Percentiles rank a stretch among this genome's conserved stretches.
phyloP scores from a whole-genome alignment of 2,888 invertebrate species.

The Cinara cedri region DNA sequence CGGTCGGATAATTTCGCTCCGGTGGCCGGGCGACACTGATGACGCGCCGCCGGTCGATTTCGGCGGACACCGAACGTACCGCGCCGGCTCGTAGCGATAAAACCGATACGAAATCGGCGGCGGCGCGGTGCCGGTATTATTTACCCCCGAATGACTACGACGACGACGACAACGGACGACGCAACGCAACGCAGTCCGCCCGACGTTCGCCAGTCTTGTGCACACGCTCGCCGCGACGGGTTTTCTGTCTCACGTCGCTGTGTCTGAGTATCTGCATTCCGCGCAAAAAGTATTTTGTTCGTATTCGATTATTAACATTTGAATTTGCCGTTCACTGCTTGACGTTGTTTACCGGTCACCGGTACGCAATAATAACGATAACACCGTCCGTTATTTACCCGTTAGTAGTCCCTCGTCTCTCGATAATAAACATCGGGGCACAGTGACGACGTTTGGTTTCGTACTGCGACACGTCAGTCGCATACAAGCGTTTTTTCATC shows the following conservation, averaged over 20 bases:
- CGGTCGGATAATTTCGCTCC: neutral
- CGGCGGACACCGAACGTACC: slow-evolving; percentile 16
- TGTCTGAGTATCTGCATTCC: no score
- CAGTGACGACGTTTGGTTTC: no score
- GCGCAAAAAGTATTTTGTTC: neutral
- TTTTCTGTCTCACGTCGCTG: neutral
- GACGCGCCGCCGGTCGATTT: slow-evolving; percentile 22
- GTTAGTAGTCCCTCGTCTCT: no score
- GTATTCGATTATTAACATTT: no score
- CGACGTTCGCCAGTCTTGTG: slow-evolving; percentile 34
- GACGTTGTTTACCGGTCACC: neutral
- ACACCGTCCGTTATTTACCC: neutral
- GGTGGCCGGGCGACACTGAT: neutral
- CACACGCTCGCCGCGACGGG: slow-evolving; percentile 33
- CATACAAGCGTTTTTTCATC: no score
- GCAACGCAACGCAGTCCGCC: neutral
- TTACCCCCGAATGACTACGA: slow-evolving; percentile 20
- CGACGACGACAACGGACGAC: neutral
- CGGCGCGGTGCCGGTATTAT: neutral
- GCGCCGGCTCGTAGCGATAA: slow-evolving; percentile 34
- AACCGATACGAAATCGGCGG: neutral
- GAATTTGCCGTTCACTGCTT: neutral
- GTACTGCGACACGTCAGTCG: no score
- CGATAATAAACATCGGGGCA: no score
- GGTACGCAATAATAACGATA: neutral